Conservation (phyloP, 2,797 vertebrate genomes). For the Sebastes nivosus region DNA sequence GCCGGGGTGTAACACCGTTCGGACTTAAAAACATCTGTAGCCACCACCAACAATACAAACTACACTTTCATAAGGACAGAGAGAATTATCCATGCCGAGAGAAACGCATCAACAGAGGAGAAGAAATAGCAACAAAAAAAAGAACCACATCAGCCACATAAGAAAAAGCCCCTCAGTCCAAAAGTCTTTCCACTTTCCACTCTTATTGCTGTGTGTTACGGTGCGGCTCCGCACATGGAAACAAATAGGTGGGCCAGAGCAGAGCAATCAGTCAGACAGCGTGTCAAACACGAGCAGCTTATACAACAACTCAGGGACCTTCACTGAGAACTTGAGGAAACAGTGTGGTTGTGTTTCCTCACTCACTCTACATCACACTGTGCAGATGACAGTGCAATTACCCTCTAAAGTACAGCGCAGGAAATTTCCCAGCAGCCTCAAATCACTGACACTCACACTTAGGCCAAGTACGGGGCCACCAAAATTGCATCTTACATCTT, state of each 20-base stretch:
- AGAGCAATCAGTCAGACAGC: constrained; percentile 6
- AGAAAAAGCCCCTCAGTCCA: not conserved
- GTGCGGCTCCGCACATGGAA: not conserved
- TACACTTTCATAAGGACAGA: constrained; percentile 30
- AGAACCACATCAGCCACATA: constrained; percentile 16
- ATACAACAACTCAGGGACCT: constrained; percentile 10
- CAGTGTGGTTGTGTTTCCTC: constrained; percentile 30
- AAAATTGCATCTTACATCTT: constrained; percentile 32
- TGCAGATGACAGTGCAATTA: constrained; percentile 45
- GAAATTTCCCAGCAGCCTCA: constrained; percentile 47
- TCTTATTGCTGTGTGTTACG: not conserved
- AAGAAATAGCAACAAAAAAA: not conserved
- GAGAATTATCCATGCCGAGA: constrained; percentile 13
- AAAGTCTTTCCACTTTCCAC: constrained; percentile 29
- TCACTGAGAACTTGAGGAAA: constrained; percentile 8
- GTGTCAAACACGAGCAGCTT: constrained; percentile 25
- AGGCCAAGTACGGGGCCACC: constrained; percentile 29
- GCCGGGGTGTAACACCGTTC: constrained; percentile 38
- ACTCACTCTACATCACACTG: constrained; percentile 28
- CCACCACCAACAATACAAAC: constrained; percentile 33
- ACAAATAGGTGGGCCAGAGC: constrained; percentile 1
- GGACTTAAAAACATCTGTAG: constrained; percentile 58
- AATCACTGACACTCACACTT: constrained; percentile 41
- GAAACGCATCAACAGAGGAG: not conserved
- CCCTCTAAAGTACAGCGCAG: constrained; percentile 21